These are phyloP conservation scores for Etheostoma spectabile DNA, from an alignment of 2,113 vertebrate genomes.

Conservation along the genomic window DNA sequence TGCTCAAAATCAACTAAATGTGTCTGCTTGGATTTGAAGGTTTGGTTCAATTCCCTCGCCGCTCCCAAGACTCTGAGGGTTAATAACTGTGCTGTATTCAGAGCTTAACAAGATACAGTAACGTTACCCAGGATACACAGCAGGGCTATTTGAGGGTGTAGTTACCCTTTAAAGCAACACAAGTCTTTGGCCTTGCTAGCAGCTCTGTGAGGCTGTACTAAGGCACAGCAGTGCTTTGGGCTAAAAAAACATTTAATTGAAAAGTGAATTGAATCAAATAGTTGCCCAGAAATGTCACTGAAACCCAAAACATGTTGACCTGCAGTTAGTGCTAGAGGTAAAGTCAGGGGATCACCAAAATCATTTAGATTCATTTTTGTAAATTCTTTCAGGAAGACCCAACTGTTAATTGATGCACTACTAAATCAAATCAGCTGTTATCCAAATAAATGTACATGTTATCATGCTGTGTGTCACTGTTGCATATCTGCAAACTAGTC, in stretches of 20 bases:
- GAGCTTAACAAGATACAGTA: neutral
- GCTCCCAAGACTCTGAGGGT: neutral
- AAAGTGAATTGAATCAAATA: no score
- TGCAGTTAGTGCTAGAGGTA: no score
- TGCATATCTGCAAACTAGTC: no score
- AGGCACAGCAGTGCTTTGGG: neutral
- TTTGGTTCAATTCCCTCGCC: neutral
- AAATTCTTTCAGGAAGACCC: no score
- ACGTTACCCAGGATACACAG: neutral
- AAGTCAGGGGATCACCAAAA: no score
- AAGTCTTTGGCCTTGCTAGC: neutral
- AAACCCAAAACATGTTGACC: no score
- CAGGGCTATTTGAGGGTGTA: neutral
- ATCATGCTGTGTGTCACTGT: no score
- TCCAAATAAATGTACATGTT: no score
- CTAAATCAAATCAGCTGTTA: no score
- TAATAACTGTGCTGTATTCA: neutral
- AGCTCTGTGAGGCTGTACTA: neutral
- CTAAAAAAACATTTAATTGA: neutral
- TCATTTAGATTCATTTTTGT: no score
- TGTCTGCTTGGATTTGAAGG: neutral
- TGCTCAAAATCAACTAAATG: neutral
- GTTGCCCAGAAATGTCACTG: no score
- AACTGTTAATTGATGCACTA: no score
- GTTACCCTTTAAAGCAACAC: neutral